Base-by-base conservation (phyloP, 2,888 invertebrate species). In the Pherbina coryleti region DNA sequence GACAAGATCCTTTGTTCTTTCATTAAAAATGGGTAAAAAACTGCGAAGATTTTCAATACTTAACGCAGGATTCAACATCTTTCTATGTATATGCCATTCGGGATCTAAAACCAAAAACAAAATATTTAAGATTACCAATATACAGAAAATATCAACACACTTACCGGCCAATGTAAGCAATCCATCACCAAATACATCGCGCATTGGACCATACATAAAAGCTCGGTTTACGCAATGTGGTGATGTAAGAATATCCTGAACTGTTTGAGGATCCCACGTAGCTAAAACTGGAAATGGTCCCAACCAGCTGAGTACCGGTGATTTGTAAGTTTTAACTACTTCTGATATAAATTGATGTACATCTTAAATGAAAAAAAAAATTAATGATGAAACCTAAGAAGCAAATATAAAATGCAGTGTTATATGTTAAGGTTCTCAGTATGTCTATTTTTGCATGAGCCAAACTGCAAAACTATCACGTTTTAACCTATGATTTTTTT, bases 231-330 rank as follows among this genome's bases (percentile, higher is more conserved):
- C 78, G 69, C 88, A 88, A 73, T 85, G 81, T 0, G 86, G 85
- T 0, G 88, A 88, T 17, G 88, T 88, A 0, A 89, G 81, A 76
- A 88, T 86, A 22, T 86, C 84, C 81, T 88, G 86, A 1, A 83
- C 82, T 19, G 83, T 71, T 73, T 86, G 86, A 0, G 89, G 88
- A 44, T 88, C 88, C 25, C 81, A 83, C 7, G 85, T 82, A 22
- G 88, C 84, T 44, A 88, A 14, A 74, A 89, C 86, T 7, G 88
- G 88, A 74, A 86, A 81, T 0, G 88, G 88, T 14, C 89, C 89
- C 14, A 89, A 80, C 88, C 89, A 88, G 44, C 2, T 14, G 11
- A 44, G 14, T 44, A 14, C 3, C 2, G 44, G 44, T 11, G 44
- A 44, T 11, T 44, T 44, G 44, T 44, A 44, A 2, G 11, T 44